A percentile compares a stretch with the other conserved stretches of the same genome.
Evolutionary conservation across 2,888 invertebrate species (phyloP).

Genomic region (Electrophaes corylata): DNA sequence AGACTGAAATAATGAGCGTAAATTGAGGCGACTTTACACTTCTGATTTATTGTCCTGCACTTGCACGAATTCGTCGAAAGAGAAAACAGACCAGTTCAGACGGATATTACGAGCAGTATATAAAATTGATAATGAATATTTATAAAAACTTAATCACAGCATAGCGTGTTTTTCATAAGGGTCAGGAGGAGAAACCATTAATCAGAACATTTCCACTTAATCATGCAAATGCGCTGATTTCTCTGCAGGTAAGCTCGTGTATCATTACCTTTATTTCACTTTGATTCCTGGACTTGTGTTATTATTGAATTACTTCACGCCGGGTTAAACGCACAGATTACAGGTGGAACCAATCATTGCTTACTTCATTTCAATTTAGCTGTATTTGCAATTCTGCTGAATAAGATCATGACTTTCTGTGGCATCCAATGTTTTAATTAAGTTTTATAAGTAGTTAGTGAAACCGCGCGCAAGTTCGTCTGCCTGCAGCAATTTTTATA

Average conservation of each 20-base stretch:
- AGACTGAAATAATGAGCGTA: slow-evolving; percentile 81
- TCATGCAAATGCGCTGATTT: slow-evolving; percentile 65
- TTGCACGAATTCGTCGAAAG: slow-evolving; percentile 81
- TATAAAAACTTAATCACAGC: slow-evolving; percentile 79
- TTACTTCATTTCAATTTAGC: slow-evolving; percentile 28
- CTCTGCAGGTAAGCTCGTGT: slow-evolving; percentile 43
- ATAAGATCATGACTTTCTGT: slow-evolving; percentile 12
- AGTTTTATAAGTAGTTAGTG: too few relatives aligned
- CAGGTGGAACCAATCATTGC: slow-evolving; percentile 25
- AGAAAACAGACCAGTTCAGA: slow-evolving; percentile 81
- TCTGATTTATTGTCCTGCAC: slow-evolving; percentile 83
- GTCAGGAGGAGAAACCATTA: slow-evolving; percentile 72
- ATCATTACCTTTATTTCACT: slow-evolving; percentile 58
- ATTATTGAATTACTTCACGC: slow-evolving; percentile 34
- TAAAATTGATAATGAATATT: slow-evolving; percentile 82
- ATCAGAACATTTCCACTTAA: slow-evolving; percentile 78
- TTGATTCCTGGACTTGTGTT: slow-evolving; percentile 43
- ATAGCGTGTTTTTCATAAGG: slow-evolving; percentile 67
- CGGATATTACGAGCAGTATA: slow-evolving; percentile 76
- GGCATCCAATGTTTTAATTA: too few relatives aligned
- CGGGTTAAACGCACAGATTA: slow-evolving; percentile 27
- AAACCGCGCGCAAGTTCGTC: too few relatives aligned
- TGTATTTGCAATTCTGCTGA: slow-evolving; percentile 19
- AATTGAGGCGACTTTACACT: slow-evolving; percentile 83
- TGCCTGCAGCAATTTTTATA: too few relatives aligned